A percentile compares a stretch with the other conserved stretches of the same genome.
Evolutionary conservation across 2,797 vertebrate species (phyloP).

Genomic region (Sandelia bainsii): DNA sequence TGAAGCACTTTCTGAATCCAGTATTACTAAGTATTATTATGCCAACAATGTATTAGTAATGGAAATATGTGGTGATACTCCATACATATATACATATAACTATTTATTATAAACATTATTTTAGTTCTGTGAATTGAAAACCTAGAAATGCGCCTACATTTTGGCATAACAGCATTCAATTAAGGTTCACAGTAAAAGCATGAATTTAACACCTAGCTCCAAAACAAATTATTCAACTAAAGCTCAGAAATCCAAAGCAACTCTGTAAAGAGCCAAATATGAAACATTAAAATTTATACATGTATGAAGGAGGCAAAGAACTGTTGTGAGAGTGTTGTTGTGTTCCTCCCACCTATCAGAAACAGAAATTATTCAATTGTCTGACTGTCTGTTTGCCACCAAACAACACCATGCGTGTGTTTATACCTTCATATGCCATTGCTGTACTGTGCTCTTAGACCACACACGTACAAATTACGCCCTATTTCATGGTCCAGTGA

Average conservation of each 20-base stretch:
- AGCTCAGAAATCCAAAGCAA: constrained; percentile 1
- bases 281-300: not conserved
- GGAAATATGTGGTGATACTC: not conserved
- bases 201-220: constrained; percentile 2
- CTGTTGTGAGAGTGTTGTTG: no score
- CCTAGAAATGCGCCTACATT: not conserved
- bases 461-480: constrained; percentile 74
- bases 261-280: not conserved
- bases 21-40: not conserved
- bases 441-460: constrained; percentile 61
- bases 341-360: not conserved
- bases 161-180: not conserved
- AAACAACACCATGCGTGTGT: constrained; percentile 15
- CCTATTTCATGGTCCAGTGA: constrained; percentile 73
- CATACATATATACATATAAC: not conserved
- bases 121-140: not conserved
- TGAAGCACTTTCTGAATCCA: not conserved
- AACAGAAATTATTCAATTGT: constrained; percentile 10
- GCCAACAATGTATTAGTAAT: not conserved
- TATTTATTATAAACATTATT: not conserved
- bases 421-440: constrained; percentile 51
- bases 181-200: not conserved
- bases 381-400: constrained; percentile 36
- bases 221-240: not conserved
- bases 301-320: not conserved